phyloP scores from a whole-genome alignment of 2,113 vertebrate species.

The Seriola dumerili region DNA sequence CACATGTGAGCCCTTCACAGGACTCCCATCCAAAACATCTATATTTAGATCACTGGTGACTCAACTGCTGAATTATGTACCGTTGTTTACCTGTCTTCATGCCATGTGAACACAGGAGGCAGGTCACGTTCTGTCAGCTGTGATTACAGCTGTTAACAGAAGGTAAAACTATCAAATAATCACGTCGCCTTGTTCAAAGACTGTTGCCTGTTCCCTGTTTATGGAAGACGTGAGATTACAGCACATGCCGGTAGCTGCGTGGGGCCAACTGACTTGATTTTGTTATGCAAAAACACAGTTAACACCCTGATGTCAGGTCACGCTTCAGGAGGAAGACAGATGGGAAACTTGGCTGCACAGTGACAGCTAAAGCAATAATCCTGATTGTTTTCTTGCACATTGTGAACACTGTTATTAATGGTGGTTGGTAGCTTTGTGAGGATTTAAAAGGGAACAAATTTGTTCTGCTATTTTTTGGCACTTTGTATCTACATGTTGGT shows the following conservation, averaged over 20 bases:
- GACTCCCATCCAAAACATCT: constrained; percentile 31
- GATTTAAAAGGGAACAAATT: background rate
- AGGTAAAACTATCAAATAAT: background rate
- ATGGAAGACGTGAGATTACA: background rate
- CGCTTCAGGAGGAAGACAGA: constrained; percentile 1
- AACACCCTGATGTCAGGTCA: background rate
- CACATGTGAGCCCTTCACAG: constrained; percentile 17
- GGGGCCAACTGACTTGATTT: background rate
- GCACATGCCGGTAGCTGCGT: constrained; percentile 3
- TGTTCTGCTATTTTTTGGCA: background rate
- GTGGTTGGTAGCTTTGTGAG: background rate
- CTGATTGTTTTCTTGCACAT: constrained; percentile 1
- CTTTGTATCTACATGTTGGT: background rate
- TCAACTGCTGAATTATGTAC: constrained; percentile 8
- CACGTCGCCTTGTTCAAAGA: background rate
- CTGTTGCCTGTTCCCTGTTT: background rate
- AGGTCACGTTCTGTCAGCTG: background rate
- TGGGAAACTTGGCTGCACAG: constrained; percentile 11
- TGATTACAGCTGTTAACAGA: background rate
- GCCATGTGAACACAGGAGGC: background rate
- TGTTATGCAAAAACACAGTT: background rate
- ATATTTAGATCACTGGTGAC: constrained; percentile 39
- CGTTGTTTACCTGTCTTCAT: background rate
- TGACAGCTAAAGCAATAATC: background rate
- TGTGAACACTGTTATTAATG: background rate